Base-by-base conservation (phyloP, 23 tunicate species). In the Halocynthia aurantium region DNA sequence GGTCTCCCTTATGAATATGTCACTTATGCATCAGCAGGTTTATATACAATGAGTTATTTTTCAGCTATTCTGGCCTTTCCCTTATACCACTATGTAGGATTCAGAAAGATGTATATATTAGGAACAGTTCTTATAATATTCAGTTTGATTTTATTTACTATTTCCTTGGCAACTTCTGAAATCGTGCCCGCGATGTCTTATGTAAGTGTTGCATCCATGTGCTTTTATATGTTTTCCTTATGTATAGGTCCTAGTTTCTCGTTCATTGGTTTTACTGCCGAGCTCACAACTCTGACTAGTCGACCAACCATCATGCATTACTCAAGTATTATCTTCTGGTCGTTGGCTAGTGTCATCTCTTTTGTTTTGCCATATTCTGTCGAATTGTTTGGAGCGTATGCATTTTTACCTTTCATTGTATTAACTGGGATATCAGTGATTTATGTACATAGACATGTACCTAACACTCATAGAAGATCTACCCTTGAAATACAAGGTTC, bases 351-450 rank as follows among this genome's bases (percentile, higher is more conserved):
- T 17, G 55, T 69, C 22, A 68, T 68, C 17, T 21, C 77, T 10
- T 76, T 76, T 55, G 74, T 84, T 7, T 57, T 84, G 40, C 87
- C 87, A 10, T 84, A 56, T 54, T 84, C 87, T 22, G 60, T 62
- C 58, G 76, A 76, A 71, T 69, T 77, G 10, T 65, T 55, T 62
- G 77, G 75, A 11, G 81, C 54, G 10, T 67, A 65, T 57, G 81
- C 87, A 17, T 84, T 63, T 18, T 22, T 76, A 22, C 87, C 87
- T 15, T 84, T 76, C 31, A 52, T 77, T 8, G 72, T 52, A 7
- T 22, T 71, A 22, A 71, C 76, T 31, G 44, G 44, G 44, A 31
- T 31, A 31, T 31, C 44, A 31, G 44, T 31, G 44, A 31, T 31
- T 31, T 31, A 31, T 4, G 44, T 31, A 31, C 44, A 31, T 31